phyloP scores from a whole-genome alignment of 1,140 invertebrate species.

The Harpegnathos saltator region DNA sequence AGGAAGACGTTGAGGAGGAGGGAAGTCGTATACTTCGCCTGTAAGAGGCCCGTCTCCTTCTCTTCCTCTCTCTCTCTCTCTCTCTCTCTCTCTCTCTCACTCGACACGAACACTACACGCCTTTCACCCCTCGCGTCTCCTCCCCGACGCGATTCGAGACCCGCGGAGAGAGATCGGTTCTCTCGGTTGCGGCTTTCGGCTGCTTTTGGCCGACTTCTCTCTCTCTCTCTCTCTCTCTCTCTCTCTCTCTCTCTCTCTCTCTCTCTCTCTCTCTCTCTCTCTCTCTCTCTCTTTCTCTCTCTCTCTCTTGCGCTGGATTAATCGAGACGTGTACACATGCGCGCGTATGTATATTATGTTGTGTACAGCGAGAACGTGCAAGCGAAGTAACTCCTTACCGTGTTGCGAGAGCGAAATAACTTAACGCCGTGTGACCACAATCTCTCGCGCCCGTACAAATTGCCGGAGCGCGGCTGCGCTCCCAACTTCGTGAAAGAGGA shows the following conservation, averaged over 20 bases:
- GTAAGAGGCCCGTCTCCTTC: conserved; percentile 16
- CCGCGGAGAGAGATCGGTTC: conserved; percentile 23
- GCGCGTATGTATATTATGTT: neutral
- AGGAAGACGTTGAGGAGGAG: conserved; percentile 1
- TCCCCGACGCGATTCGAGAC: conserved; percentile 25
- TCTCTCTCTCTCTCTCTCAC: neutral
- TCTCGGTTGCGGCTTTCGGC: conserved; percentile 22
- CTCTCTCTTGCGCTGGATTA: conserved; percentile 41
- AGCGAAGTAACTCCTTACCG: neutral
- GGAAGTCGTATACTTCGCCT: conserved; percentile 21
- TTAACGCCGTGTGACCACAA: conserved; percentile 2
- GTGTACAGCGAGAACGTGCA: neutral
- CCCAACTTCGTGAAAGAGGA: neutral
- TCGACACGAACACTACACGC: neutral
- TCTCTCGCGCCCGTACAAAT: conserved; percentile 13
- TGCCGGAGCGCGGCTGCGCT: neutral
- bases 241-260: too few species aligned
- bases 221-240: too few species aligned
- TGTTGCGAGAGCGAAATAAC: neutral
- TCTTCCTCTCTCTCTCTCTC: neutral
- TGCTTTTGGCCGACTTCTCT: conserved; percentile 47
- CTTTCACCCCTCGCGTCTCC: conserved; percentile 15
- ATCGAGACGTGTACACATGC: conserved; percentile 23
- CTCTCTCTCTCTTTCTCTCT: too few species aligned
- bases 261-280: too few species aligned